Base-by-base conservation (phyloP, 2,888 invertebrate species). In the Drosophila fungiperda region DNA sequence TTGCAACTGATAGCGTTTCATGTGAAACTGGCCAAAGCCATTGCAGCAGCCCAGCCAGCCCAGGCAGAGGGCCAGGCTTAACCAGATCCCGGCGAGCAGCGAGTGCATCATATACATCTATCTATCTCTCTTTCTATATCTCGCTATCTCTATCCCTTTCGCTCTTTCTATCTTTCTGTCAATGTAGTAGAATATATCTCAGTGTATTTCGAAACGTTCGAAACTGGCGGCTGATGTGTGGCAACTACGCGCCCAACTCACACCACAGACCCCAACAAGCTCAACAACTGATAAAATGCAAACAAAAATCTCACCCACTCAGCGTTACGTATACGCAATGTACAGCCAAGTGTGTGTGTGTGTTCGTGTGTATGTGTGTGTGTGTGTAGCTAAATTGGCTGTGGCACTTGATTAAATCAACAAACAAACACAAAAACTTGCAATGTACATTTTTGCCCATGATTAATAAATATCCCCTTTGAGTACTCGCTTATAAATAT, bases 1-100 rank as follows among this genome's bases (percentile, higher is more conserved):
- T 50, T 89, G 86, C 65, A 89, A 64, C 61, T 90, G 89, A 63
- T 91, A 91, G 53, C 90, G 90, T 55, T 91, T 91, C 90, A 91
- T 91, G 52, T 92, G 91, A 53, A 90, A 92, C 74, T 91, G 84
- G 42, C 92, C 91, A 57, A 92, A 92, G 58, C 82, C 91, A 40
- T 78, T 64, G 63, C 88, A 86, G 26, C 74, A 36, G 53, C 55
- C 52, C 29, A 83, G 68, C 36, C 78, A 65, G 40, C 45, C 52
- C 53, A 82, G 73, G 58, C 72, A 61, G 49, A 87, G 64, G 58
- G 74, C 61, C 12, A 87, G 70, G 71, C 77, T 53, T 59, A 87
- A 49, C 54, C 78, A 65, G 12, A 86, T 52, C 62, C 81, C 58
- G 60, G 6, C 59, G 49, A 70, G 55, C 72, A 77, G 52, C 68